Conservation (phyloP, 2,113 vertebrate genomes). For the Petaurus breviceps region DNA sequence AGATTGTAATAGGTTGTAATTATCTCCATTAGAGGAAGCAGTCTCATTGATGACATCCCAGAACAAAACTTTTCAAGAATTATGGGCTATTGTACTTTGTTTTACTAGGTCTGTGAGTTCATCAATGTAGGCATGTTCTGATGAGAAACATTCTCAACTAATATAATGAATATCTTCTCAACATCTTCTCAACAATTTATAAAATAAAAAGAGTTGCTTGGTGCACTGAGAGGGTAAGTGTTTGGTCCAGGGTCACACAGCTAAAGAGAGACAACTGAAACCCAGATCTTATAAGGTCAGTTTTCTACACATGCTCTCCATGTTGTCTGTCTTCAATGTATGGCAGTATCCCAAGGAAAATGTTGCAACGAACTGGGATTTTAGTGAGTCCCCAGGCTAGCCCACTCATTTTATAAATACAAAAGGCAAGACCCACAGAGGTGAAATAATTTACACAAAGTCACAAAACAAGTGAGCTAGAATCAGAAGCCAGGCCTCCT, state of each 20-base stretch:
- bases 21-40: not conserved
- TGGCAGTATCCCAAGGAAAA: not conserved
- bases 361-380: not conserved
- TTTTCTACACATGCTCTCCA: not conserved
- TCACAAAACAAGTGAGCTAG: not conserved
- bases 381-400: not conserved
- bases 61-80: not conserved
- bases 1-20: not conserved
- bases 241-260: not conserved
- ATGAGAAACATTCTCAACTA: not conserved
- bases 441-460: rapidly evolving
- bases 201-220: not conserved
- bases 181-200: not conserved
- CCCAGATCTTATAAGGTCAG: not conserved
- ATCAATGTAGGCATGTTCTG: not conserved
- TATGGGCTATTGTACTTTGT: not conserved
- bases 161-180: not conserved
- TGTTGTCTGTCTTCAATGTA: not conserved
- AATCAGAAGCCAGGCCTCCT: not conserved
- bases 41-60: not conserved
- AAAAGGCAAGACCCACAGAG: conserved; percentile 19
- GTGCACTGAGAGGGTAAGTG: not conserved
- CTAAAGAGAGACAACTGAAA: not conserved
- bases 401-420: not conserved
- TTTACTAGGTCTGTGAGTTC: not conserved